A percentile compares a stretch with the other conserved stretches of the same genome.
Conservation (phyloP, 1,140 invertebrate species). For the Octopus sinensis region DNA sequence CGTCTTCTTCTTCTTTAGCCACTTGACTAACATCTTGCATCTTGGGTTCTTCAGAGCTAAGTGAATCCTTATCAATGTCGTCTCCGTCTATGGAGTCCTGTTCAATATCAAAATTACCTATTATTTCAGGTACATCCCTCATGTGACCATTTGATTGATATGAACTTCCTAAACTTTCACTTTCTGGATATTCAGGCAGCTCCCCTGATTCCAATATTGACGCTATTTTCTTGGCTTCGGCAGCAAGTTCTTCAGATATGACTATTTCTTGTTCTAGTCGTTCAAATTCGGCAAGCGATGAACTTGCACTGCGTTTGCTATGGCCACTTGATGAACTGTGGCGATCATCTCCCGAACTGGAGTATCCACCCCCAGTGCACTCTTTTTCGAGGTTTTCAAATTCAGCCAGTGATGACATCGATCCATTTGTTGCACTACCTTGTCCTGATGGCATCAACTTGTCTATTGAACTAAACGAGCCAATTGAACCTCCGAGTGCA, state of each 20-base stretch:
- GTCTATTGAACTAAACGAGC: slow-evolving; percentile 53
- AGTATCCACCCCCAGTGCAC: slow-evolving; percentile 21
- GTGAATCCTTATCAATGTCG: slow-evolving; percentile 53
- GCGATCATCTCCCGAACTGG: slow-evolving; percentile 30
- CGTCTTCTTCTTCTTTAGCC: slow-evolving; percentile 30
- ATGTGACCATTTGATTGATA: slow-evolving; percentile 9
- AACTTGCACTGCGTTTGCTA: slow-evolving; percentile 54
- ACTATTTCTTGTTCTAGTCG: slow-evolving; percentile 48
- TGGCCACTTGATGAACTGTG: slow-evolving; percentile 37
- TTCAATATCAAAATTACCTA: slow-evolving; percentile 42
- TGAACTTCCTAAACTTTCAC: slow-evolving; percentile 22
- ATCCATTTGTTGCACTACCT: slow-evolving; percentile 60
- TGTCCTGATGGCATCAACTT: slow-evolving; percentile 37
- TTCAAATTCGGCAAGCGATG: slow-evolving; percentile 54
- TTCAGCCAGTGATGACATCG: slow-evolving; percentile 46
- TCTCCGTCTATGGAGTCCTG: slow-evolving; percentile 47
- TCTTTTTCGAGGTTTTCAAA: slow-evolving; percentile 52
- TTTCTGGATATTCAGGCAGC: slow-evolving; percentile 59
- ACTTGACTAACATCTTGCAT: slow-evolving; percentile 28
- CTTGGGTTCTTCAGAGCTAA: slow-evolving; percentile 40
- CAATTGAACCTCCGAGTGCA: slow-evolving; percentile 63
- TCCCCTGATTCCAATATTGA: slow-evolving; percentile 80
- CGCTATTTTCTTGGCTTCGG: slow-evolving; percentile 55
- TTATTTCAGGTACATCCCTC: not conserved
- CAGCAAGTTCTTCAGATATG: slow-evolving; percentile 47